Base-by-base conservation (phyloP, 2,888 invertebrate species). In the Tridacna gigas region DNA sequence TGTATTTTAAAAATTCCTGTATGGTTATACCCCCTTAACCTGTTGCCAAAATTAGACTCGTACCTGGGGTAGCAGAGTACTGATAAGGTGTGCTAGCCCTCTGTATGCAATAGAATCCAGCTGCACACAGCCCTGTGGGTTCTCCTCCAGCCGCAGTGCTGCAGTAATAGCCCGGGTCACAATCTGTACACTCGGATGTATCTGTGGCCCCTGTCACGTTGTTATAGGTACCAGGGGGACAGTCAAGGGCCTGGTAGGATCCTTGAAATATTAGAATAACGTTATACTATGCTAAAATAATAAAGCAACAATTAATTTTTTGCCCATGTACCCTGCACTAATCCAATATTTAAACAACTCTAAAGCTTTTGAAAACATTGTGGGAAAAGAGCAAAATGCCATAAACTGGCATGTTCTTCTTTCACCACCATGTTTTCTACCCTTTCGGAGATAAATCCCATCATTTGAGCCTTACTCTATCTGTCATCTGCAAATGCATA, bases 221-320 rank as follows among this genome's bases (percentile, higher is more conserved):
- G 80, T 93, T 94, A 89, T 94, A 94, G 11, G 94, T 94, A n/a
- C 94, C 94, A 61, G 89, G 76, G 0, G 94, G 94, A 83, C 94
- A 94, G 0, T 93, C 92, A 13, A 83, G 88, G 4, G 93, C 92
- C 12, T 87, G 91, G 76, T 80, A 93, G 0, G 93, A 92, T 18
- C 94, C 94, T 93, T 86, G 11, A n/a, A 45, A 45, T 2, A 63
- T 9, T 63, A 63, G 18, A 18, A 56, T 37, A 7, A 37, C 37
- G 7, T 37, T 4, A 37, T 37, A 37, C 7, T 37, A 37, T 4
- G 37, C 37, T 7, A 2, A 37, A 7, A 37, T 37, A 37, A 37
- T 7, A 37, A 37, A n/a, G n/a, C n/a, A n/a, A n/a, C n/a, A n/a
- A n/a, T n/a, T n/a, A n/a, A n/a, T n/a, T n/a, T n/a, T n/a, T n/a